Base-by-base conservation (phyloP, 2,113 vertebrate species). In the Progne subis region DNA sequence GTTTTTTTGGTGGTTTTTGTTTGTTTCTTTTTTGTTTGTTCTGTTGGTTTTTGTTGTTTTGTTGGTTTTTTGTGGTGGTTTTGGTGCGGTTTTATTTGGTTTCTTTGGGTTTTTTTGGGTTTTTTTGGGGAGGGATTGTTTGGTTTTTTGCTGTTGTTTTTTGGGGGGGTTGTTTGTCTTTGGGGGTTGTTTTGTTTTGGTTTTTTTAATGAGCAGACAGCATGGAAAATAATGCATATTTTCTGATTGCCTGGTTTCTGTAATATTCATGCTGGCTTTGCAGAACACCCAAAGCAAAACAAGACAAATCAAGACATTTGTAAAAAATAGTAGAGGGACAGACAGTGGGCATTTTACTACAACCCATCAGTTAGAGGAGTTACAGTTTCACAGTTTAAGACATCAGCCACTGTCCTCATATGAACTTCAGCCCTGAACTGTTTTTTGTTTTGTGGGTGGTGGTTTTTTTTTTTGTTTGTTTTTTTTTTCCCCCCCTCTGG, bases 351-450 rank as follows among this genome's bases (percentile, higher is more conserved):
- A 20, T 77, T 94, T 84, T 88, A 46, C 50, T 77, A 41, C 29
- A 60, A 14, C 24, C 29, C 44, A 6, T 59, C 21, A 28, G 70
- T 37, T 44, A 44, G 46, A 65, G 50, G 34, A 87, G 34, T 29
- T 79, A 53, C 11, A 6, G 44, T 87, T 94, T 86, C 81, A 55
- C 50, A 87, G 53, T 39, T 69, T 60, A 24, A 50, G 57, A 87
- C 74, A 85, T 82, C 67, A 82, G 15, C 19, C 56, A 28, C n/a
- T 80, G 52, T 83, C 93, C 94, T 90, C 75, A 74, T 11, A 24
- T 75, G 94, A 96, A 83, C 95, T 92, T 82, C 71, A 94, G 39
- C 68, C 85, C 70, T 90, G 63, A 86, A 55, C 84, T 88, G 79
- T 53, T 41, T 77, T 43, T 43, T 37, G 37, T 12, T 43, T 43